phyloP scores from a whole-genome alignment of 2,797 vertebrate genomes.

The Sebastolobus alascanus region DNA sequence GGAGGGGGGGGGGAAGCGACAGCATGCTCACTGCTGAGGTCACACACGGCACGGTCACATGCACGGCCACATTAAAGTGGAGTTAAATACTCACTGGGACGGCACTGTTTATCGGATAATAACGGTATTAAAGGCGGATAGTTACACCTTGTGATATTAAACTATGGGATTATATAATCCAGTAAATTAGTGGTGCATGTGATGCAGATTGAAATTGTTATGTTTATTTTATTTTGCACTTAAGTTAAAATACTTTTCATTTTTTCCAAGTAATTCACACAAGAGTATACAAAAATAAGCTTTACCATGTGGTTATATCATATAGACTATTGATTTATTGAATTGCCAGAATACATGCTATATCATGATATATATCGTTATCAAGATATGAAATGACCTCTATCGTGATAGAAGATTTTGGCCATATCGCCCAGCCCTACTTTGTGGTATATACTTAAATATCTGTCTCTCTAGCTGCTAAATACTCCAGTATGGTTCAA shows the following conservation, averaged over 20 bases:
- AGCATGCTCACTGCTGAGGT: constrained; percentile 55
- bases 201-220: constrained; percentile 11
- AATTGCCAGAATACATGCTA: too few species aligned
- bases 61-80: constrained; percentile 35
- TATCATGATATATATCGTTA: too few species aligned
- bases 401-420: too few species aligned
- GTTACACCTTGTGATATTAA: constrained; percentile 46
- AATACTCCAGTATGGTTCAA: background rate
- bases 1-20: constrained; percentile 21
- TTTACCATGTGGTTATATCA: too few species aligned
- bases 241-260: too few species aligned
- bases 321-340: too few species aligned
- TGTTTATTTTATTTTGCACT: too few species aligned
- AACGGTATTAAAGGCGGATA: constrained; percentile 44
- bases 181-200: constrained; percentile 29
- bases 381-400: too few species aligned
- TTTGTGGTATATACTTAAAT: background rate
- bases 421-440: too few species aligned
- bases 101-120: constrained; percentile 49
- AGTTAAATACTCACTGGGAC: constrained; percentile 41
- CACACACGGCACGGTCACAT: constrained; percentile 40
- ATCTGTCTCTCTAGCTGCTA: background rate
- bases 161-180: constrained; percentile 38
- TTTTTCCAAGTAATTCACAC: too few species aligned
- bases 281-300: too few species aligned